A percentile compares a stretch with the other conserved stretches of the same genome.
phyloP scores from a whole-genome alignment of 2,888 invertebrate genomes.

The Apamea sordens region DNA sequence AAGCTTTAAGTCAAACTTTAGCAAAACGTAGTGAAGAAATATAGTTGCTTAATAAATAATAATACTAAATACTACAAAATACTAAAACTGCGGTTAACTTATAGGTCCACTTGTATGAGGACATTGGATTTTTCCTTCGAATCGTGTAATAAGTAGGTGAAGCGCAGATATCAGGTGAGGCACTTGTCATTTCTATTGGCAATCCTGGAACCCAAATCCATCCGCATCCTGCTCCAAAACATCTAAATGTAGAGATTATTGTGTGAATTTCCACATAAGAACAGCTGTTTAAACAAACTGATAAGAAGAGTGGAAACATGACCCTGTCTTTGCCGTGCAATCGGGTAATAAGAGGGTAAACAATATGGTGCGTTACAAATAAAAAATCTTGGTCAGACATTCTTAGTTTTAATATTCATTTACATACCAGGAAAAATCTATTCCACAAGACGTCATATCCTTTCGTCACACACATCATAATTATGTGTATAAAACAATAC shows the following conservation, averaged over 20 bases:
- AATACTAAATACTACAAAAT: too few species aligned
- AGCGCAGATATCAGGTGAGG: not conserved
- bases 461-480: not conserved
- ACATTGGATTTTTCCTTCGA: not conserved
- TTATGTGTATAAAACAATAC: conserved; percentile 11
- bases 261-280: not conserved
- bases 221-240: not conserved
- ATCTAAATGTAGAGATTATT: not conserved
- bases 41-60: not conserved
- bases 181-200: not conserved
- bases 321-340: not conserved
- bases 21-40: not conserved
- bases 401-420: not conserved
- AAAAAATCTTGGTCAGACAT: not conserved
- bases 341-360: not conserved
- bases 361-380: not conserved
- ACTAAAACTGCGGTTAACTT: not conserved
- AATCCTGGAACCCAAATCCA: not conserved
- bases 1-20: too few species aligned
- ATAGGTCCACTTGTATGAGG: not conserved
- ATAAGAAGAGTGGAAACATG: not conserved
- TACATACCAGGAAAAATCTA: not conserved
- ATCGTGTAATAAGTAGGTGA: not conserved
- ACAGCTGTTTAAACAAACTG: not conserved
- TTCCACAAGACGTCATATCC: not conserved